Base-by-base conservation (phyloP, 2,797 vertebrate genomes). In the Meda fulgida region DNA sequence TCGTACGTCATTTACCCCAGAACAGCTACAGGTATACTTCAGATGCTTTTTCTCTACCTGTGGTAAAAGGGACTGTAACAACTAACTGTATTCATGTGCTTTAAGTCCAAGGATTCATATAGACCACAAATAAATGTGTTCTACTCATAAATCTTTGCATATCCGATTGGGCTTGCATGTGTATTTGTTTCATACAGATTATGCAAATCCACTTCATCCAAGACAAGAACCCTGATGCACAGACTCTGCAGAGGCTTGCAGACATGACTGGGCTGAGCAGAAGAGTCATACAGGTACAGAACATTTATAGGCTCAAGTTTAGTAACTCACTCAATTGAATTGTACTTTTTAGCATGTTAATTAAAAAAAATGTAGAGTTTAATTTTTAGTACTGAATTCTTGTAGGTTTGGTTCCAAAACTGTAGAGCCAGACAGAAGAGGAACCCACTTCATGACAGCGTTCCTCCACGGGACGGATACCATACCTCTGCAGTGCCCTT, bases 321-420 rank as follows among this genome's bases (percentile, higher is more conserved):
- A 29, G 14, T 40, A 34, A 60, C 7, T 58, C 34, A 1, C n/a
- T 60, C 5, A 60, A 14, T 13, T 60, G 2, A 60, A 60, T 51
- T 19, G 21, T 43, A 65, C 26, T 26, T 78, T 19, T 6, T n/a
- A 36, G 34, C 6, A 78, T 46, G 75, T 26, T 23, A 9, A 26
- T 23, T 26, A n/a, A n/a, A n/a, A 16, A 48, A 16, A 10, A n/a
- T 2, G 0, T 5, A 55, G 4, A 38, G 31, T 58, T 40, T 40
- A 7, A 46, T 66, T 83, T 26, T 48, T 18, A 89, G 90, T 92
- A 82, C 91, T 90, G 81, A 89, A 81, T 95, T 95, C 92, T 91
- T 90, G 85, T 95, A 99, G 98, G 98, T 99, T 93, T 99, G 98
- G 98, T 99, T 99, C 96, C 98, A 99, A 96, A 99, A 99, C 96